A percentile compares a stretch with the other conserved stretches of the same genome.
These are phyloP conservation scores for Drosophila fungiperda DNA, from an alignment of 2,888 invertebrate genomes.

Conservation along the genomic window DNA sequence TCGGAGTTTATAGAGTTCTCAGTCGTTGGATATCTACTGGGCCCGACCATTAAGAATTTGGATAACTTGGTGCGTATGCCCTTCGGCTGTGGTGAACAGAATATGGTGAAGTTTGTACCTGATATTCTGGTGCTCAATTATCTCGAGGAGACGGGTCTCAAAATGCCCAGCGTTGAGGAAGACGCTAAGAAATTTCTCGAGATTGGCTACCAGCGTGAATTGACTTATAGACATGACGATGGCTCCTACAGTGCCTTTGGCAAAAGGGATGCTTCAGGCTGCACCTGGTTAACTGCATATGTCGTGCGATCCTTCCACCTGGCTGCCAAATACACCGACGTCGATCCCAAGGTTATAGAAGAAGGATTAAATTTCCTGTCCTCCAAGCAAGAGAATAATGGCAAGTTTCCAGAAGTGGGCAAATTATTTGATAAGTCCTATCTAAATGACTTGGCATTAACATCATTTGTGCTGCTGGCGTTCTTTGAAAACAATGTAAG, in stretches of 20 bases:
- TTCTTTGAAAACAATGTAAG: slow-evolving; percentile 89
- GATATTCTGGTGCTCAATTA: slow-evolving; percentile 90
- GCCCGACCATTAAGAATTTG: slow-evolving; percentile 91
- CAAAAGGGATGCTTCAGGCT: slow-evolving; percentile 88
- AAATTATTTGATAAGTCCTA: slow-evolving; percentile 88
- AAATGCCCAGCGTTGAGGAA: slow-evolving; percentile 88
- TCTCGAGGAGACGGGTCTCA: slow-evolving; percentile 88
- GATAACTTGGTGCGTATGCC: slow-evolving; percentile 92
- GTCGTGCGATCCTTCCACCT: slow-evolving; percentile 92
- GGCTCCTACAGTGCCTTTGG: slow-evolving; percentile 95
- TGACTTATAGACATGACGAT: slow-evolving; percentile 90
- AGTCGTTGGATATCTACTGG: slow-evolving; percentile 90
- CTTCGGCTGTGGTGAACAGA: slow-evolving; percentile 91
- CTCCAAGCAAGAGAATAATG: slow-evolving; percentile 89
- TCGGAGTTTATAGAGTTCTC: slow-evolving; percentile 91
- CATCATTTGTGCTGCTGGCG: slow-evolving; percentile 91
- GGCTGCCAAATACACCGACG: slow-evolving; percentile 89
- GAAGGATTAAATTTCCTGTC: slow-evolving; percentile 90
- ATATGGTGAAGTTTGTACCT: slow-evolving; percentile 88
- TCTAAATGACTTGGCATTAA: slow-evolving; percentile 90
- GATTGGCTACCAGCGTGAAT: slow-evolving; percentile 91
- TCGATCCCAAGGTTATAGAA: slow-evolving; percentile 89
- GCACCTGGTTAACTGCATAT: slow-evolving; percentile 94
- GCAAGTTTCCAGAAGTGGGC: slow-evolving; percentile 93
- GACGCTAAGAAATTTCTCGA: slow-evolving; percentile 86